These are phyloP conservation scores for Regulus satrapa DNA, from an alignment of 2,113 vertebrate genomes.

Conservation along the genomic window DNA sequence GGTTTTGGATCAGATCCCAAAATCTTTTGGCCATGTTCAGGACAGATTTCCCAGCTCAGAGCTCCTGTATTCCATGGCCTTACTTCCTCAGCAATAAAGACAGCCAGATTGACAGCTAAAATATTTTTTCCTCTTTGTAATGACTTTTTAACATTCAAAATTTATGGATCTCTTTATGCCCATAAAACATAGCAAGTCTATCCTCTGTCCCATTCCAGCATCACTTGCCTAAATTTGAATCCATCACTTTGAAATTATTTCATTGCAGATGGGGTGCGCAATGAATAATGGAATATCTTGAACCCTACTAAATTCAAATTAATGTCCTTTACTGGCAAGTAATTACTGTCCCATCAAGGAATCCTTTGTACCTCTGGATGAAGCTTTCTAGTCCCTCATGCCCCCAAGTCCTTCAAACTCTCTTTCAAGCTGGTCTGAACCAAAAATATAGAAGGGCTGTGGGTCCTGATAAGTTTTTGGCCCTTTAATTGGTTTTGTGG, in stretches of 20 bases:
- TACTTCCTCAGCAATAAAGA: not conserved
- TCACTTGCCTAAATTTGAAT: conserved; percentile 1
- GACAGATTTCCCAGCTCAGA: not conserved
- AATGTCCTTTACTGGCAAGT: not conserved
- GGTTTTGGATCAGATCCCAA: not conserved
- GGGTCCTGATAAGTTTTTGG: not conserved
- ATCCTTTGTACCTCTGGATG: not conserved
- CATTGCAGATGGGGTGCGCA: not conserved
- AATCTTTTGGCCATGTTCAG: not conserved
- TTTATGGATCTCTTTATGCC: conserved; percentile 1
- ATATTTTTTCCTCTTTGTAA: conserved; percentile 25
- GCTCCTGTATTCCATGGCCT: not conserved
- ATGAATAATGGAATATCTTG: not conserved
- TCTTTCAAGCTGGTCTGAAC: not conserved
- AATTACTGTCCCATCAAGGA: conserved; percentile 39
- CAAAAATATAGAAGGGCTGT: not conserved
- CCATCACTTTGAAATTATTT: conserved; percentile 31
- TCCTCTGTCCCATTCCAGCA: not conserved
- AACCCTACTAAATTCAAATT: conserved; percentile 1
- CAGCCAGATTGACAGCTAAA: not conserved
- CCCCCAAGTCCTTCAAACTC: not conserved
- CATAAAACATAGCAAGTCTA: not conserved
- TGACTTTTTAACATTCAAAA: not conserved
- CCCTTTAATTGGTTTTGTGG: not conserved
- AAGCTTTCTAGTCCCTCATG: not conserved